These are phyloP conservation scores for Margarornis squamiger DNA, from an alignment of 2,797 vertebrate genomes.

Conservation along the genomic window DNA sequence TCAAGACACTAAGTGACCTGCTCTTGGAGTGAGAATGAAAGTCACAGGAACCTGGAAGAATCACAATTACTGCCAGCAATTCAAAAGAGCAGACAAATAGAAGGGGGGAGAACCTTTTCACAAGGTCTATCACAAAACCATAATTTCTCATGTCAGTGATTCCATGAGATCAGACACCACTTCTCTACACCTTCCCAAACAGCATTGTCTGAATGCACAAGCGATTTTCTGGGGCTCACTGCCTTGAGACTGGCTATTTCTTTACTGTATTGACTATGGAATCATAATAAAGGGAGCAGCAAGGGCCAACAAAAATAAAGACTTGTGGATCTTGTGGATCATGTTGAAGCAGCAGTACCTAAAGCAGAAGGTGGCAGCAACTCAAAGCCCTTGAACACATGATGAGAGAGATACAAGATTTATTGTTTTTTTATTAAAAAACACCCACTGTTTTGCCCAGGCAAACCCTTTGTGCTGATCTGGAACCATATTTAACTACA, in stretches of 20 bases:
- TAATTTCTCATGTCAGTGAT: background rate
- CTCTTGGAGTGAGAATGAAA: background rate
- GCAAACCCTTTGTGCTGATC: background rate
- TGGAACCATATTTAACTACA: background rate
- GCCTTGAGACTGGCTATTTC: background rate
- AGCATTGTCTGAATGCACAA: background rate
- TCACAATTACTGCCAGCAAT: background rate
- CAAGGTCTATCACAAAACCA: background rate
- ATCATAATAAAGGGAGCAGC: background rate
- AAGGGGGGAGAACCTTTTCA: background rate
- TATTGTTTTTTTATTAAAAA: background rate
- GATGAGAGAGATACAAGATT: background rate
- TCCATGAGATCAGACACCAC: background rate
- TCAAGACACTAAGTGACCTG: background rate
- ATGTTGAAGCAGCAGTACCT: background rate
- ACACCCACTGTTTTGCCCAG: rapidly evolving
- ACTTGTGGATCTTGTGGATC: background rate
- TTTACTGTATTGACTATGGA: background rate
- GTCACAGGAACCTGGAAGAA: background rate
- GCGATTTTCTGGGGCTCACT: background rate
- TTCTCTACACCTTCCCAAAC: background rate
- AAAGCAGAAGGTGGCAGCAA: background rate
- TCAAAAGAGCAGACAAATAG: background rate
- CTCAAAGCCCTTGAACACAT: background rate
- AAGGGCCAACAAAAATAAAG: background rate